Conservation (phyloP, 2,888 invertebrate genomes). For the Oscheius sp. region DNA sequence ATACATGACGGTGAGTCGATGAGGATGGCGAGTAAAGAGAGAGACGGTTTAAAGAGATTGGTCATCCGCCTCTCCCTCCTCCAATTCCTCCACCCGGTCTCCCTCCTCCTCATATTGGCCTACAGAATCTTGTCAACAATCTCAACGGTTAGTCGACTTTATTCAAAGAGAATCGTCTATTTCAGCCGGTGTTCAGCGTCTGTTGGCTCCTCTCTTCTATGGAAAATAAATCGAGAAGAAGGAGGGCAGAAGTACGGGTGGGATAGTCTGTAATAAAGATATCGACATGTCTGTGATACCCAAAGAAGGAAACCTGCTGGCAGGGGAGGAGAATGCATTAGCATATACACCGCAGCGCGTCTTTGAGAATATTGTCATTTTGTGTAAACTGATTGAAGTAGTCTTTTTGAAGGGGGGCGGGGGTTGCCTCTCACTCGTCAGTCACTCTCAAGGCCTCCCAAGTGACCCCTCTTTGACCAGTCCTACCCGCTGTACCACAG, state of each 20-base stretch:
- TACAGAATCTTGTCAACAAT: constrained; percentile 11
- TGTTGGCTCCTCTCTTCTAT: constrained; percentile 21
- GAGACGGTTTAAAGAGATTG: not conserved
- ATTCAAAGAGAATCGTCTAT: not conserved
- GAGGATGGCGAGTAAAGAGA: not conserved
- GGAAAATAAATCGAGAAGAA: not conserved
- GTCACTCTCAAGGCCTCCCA: not conserved
- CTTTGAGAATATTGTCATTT: not conserved
- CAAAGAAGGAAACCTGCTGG: constrained; percentile 9
- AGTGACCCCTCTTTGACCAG: not conserved
- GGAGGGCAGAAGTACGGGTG: not conserved
- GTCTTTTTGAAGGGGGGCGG: not conserved
- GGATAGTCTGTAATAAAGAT: constrained; percentile 11
- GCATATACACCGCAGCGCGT: not conserved
- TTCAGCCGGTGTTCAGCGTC: constrained; percentile 29
- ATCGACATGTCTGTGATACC: not conserved
- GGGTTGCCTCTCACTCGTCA: not conserved
- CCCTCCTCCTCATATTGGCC: constrained; percentile 28
- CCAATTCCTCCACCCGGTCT: constrained; percentile 17
- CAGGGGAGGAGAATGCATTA: constrained; percentile 7
- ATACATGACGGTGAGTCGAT: constrained; percentile 8
- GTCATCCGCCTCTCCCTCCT: constrained; percentile 17
- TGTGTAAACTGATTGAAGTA: not conserved
- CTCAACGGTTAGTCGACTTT: constrained; percentile 5
- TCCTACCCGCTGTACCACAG: not conserved